Evolutionary conservation across 2,113 vertebrate species (phyloP).

Genomic region (Chloebia gouldiae): DNA sequence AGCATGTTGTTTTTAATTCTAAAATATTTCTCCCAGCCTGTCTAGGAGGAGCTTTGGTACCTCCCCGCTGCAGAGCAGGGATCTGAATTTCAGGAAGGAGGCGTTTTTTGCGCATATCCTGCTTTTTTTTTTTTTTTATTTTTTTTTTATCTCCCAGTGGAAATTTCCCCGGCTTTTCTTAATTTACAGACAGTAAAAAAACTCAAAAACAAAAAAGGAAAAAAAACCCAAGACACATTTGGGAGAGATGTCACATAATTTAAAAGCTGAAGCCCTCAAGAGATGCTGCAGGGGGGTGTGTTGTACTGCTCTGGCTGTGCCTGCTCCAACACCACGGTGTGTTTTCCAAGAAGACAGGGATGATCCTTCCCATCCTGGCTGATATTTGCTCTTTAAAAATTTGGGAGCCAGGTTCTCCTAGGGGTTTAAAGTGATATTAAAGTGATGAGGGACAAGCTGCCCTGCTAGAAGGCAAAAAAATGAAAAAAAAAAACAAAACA

Average conservation of each 20-base stretch:
- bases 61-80: neutral
- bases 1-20: conserved; percentile 37
- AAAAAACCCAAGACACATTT: neutral
- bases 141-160: neutral
- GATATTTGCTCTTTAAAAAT: neutral
- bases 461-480: neutral
- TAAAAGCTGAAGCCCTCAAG: conserved; percentile 1
- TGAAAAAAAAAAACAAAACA: neutral
- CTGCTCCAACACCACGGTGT: neutral
- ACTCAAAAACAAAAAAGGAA: neutral
- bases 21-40: conserved; percentile 30
- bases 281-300: neutral
- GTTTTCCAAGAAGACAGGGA: neutral
- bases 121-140: neutral
- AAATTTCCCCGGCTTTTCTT: neutral
- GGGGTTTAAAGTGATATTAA: neutral
- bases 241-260: neutral
- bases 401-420: neutral
- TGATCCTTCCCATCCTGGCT: neutral
- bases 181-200: neutral
- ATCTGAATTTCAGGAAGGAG: neutral
- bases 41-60: neutral
- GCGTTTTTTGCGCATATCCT: neutral
- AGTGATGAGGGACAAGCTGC: neutral
- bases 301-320: neutral